Conservation (phyloP, 2,113 vertebrate species). For the Aphelocoma coerulescens region DNA sequence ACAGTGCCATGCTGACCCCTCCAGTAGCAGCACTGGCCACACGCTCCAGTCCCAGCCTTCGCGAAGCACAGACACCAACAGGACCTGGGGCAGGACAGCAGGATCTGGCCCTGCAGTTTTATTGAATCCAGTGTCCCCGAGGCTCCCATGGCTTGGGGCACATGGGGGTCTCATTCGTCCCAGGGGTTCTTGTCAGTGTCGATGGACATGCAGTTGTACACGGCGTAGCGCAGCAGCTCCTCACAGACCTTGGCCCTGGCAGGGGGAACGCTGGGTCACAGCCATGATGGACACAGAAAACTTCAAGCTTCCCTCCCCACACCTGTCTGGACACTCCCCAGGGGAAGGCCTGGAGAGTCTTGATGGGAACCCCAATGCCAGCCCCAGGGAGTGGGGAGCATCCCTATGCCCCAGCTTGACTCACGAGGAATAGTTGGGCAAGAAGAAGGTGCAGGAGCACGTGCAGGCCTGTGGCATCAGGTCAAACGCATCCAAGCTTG, state of each 20-base stretch:
- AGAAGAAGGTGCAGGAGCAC: slow-evolving; percentile 86
- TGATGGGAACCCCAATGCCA: neutral
- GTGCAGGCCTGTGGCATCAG: slow-evolving; percentile 91
- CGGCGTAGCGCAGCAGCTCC: slow-evolving; percentile 91
- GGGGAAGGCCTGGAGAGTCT: neutral
- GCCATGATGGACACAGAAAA: rapidly evolving
- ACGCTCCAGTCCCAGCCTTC: rapidly evolving
- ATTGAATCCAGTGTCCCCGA: neutral
- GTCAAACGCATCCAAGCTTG: slow-evolving; percentile 82
- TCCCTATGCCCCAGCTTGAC: neutral
- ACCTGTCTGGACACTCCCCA: rapidly evolving
- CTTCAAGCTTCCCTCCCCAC: neutral
- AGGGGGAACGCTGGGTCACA: neutral
- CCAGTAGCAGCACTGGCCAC: neutral
- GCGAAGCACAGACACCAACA: neutral
- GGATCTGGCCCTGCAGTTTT: neutral
- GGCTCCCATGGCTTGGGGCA: rapidly evolving
- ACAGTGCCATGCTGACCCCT: neutral
- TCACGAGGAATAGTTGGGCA: slow-evolving; percentile 91
- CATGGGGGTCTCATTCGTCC: slow-evolving; percentile 74
- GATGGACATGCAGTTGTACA: slow-evolving; percentile 95
- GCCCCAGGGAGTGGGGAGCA: neutral
- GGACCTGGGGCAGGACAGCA: neutral
- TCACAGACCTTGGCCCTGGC: slow-evolving; percentile 89
- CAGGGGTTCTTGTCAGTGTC: slow-evolving; percentile 90